phyloP scores from a whole-genome alignment of 1,140 invertebrate species.

The Zaprionus ornatus region DNA sequence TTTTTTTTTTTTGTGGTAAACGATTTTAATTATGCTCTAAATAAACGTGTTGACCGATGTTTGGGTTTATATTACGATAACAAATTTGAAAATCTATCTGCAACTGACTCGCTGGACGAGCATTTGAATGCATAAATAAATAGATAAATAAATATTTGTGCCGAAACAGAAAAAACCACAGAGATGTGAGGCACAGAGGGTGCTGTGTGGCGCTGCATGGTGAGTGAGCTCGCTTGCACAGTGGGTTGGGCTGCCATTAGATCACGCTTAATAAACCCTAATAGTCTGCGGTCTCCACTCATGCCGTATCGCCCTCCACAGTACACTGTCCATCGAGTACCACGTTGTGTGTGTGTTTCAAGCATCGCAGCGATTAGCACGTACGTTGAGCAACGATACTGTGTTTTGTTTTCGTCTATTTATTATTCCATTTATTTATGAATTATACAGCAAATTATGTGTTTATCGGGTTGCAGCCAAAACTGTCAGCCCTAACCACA shows the following conservation, averaged over 20 bases:
- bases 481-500: conserved; percentile 59
- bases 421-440: conserved; percentile 56
- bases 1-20: conserved; percentile 24
- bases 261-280: conserved; percentile 74
- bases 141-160: conserved; percentile 69
- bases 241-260: conserved; percentile 52
- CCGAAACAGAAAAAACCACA: conserved; percentile 59
- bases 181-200: not conserved
- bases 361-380: conserved; percentile 24
- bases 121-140: conserved; percentile 48
- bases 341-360: conserved; percentile 42
- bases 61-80: conserved; percentile 42
- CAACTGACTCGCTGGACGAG: conserved; percentile 37
- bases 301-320: not conserved
- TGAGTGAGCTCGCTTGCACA: not conserved
- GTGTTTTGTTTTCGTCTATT: conserved; percentile 29
- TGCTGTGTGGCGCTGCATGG: not conserved
- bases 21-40: conserved; percentile 66
- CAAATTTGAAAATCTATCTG: conserved; percentile 42
- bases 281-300: conserved; percentile 62
- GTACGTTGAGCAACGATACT: conserved; percentile 18
- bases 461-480: conserved; percentile 50
- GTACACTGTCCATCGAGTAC: conserved; percentile 33
- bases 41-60: conserved; percentile 57
- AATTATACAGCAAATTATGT: conserved; percentile 64